phyloP scores from a whole-genome alignment of 2,797 vertebrate species.

The Centropyge bicolor region DNA sequence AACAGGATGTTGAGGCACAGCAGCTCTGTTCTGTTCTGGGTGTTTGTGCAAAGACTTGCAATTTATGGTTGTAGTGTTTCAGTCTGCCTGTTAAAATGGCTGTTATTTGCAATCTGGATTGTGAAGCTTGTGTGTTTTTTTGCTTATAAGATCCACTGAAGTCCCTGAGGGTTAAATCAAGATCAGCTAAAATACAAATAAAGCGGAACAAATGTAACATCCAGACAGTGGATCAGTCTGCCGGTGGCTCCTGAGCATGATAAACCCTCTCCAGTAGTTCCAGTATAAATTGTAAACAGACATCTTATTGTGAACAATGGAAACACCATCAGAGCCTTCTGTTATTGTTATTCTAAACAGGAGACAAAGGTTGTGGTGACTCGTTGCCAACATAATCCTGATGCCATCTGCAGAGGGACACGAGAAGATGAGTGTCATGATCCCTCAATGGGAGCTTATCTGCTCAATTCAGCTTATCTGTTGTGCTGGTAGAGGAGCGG shows the following conservation, averaged over 20 bases:
- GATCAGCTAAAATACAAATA: background rate
- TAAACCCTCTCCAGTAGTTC: background rate
- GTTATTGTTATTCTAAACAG: slow-evolving; percentile 29
- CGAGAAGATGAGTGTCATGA: slow-evolving; percentile 44
- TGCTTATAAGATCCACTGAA: background rate
- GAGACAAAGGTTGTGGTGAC: slow-evolving; percentile 42
- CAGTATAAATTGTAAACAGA: background rate
- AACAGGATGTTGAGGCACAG: slow-evolving; percentile 79
- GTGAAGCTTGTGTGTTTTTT: background rate
- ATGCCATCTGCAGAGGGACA: slow-evolving; percentile 45
- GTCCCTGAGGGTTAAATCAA: background rate
- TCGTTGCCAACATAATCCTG: slow-evolving; percentile 44
- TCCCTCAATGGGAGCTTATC: slow-evolving; percentile 48
- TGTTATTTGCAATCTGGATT: background rate
- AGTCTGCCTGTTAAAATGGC: background rate
- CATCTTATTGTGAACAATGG: background rate
- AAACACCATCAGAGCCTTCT: background rate
- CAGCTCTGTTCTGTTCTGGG: slow-evolving; percentile 11
- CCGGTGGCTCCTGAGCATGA: background rate
- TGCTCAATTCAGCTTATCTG: slow-evolving; percentile 34
- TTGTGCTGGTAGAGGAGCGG: background rate
- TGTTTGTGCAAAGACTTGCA: slow-evolving; percentile 6
- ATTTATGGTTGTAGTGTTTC: background rate
- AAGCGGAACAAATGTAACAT: background rate
- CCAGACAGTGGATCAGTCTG: background rate